phyloP scores from a whole-genome alignment of 2,113 vertebrate species.

The Diphyllodes magnificus region DNA sequence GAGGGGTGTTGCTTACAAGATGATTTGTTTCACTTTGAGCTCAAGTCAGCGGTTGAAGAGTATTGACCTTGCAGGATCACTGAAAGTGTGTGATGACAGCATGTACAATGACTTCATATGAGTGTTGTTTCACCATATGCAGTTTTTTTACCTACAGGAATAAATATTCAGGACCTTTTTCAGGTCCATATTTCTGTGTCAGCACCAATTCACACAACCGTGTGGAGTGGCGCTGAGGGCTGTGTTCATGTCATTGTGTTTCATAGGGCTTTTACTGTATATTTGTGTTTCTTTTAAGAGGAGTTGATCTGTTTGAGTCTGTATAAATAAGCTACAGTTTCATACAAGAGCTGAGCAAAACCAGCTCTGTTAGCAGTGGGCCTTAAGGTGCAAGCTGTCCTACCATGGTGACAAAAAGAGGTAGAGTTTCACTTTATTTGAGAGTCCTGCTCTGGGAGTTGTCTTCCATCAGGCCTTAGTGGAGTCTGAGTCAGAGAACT shows the following conservation, averaged over 20 bases:
- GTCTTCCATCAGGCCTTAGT: not conserved
- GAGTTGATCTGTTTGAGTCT: not conserved
- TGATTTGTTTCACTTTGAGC: not conserved
- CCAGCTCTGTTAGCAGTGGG: rapidly evolving
- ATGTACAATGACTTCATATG: not conserved
- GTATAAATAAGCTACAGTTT: not conserved
- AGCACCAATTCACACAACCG: not conserved
- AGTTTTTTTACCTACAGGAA: not conserved
- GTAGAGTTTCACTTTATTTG: not conserved
- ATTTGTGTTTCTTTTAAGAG: not conserved
- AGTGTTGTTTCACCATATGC: rapidly evolving
- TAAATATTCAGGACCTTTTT: not conserved
- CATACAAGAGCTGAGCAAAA: not conserved
- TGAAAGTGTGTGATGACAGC: rapidly evolving
- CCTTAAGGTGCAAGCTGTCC: not conserved
- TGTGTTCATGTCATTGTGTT: not conserved
- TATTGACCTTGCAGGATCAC: not conserved
- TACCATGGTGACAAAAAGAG: not conserved
- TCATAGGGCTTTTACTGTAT: rapidly evolving
- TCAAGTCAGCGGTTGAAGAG: not conserved
- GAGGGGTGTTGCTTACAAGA: not conserved
- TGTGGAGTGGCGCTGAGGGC: not conserved
- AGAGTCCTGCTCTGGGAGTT: not conserved
- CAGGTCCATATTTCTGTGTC: not conserved
- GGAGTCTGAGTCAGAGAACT: not conserved